Evolutionary conservation across 2,113 vertebrate species (phyloP).

Genomic region (Hippoglossus stenolepis): DNA sequence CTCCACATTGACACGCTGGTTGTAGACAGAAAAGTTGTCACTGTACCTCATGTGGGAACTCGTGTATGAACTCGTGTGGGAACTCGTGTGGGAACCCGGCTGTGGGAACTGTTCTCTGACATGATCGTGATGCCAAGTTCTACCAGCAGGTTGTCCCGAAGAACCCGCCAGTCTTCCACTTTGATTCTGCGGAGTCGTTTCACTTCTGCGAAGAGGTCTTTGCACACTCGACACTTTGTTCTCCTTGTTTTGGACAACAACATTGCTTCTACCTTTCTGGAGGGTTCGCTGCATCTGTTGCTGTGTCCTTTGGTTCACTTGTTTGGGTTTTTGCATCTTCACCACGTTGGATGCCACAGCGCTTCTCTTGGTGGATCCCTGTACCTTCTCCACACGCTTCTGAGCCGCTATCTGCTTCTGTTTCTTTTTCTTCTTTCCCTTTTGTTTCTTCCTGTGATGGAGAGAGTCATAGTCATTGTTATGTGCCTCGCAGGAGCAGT

Average conservation of each 20-base stretch:
- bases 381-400: neutral
- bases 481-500: too few relatives aligned
- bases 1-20: too few relatives aligned
- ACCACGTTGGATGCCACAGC: neutral
- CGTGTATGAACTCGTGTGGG: too few relatives aligned
- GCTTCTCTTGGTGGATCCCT: neutral
- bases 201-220: neutral
- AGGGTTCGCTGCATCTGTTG: neutral
- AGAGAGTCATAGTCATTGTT: neutral
- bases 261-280: slow-evolving; percentile 2
- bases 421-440: slow-evolving; percentile 34
- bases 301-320: neutral
- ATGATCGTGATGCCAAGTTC: neutral
- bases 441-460: slow-evolving; percentile 44
- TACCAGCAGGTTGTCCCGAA: neutral
- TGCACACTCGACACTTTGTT: slow-evolving; percentile 41
- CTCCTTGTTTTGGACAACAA: slow-evolving; percentile 62
- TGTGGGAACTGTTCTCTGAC: neutral
- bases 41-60: too few relatives aligned
- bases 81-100: neutral
- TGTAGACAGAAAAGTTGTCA: slow-evolving; percentile 61
- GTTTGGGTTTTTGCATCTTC: neutral
- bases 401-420: slow-evolving; percentile 9
- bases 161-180: neutral
- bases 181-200: slow-evolving; percentile 18